These are phyloP conservation scores for Parotia lawesii DNA, from an alignment of 2,113 vertebrate species.

Conservation along the genomic window DNA sequence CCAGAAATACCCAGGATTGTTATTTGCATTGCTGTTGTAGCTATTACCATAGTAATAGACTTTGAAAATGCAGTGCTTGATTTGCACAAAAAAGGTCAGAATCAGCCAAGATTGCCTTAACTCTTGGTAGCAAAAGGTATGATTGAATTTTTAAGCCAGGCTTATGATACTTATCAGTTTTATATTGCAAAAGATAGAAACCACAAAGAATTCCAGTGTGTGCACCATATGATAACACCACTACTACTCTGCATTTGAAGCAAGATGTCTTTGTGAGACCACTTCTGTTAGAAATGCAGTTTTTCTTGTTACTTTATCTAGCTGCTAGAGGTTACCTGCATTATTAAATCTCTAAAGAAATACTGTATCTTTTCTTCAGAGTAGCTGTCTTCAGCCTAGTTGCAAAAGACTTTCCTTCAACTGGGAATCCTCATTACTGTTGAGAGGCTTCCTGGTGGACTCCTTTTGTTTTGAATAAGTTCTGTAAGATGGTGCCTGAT, in stretches of 20 bases:
- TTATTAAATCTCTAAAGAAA: neutral
- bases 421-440: neutral
- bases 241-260: neutral
- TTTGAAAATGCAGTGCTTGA: neutral
- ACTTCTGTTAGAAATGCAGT: neutral
- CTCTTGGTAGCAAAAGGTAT: neutral
- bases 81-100: neutral
- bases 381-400: neutral
- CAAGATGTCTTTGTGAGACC: neutral
- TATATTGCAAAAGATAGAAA: neutral
- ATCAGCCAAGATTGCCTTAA: neutral
- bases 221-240: neutral
- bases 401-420: neutral
- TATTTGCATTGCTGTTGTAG: neutral
- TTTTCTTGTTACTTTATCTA: neutral
- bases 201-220: neutral
- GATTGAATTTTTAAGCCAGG: neutral
- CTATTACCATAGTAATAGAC: neutral
- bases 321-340: neutral
- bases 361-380: neutral
- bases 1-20: neutral
- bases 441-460: neutral
- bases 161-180: neutral
- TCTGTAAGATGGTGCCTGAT: neutral
- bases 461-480: neutral